Evolutionary conservation across 2,888 invertebrate genomes (phyloP).

Genomic region (Trichogramma evanescens): DNA sequence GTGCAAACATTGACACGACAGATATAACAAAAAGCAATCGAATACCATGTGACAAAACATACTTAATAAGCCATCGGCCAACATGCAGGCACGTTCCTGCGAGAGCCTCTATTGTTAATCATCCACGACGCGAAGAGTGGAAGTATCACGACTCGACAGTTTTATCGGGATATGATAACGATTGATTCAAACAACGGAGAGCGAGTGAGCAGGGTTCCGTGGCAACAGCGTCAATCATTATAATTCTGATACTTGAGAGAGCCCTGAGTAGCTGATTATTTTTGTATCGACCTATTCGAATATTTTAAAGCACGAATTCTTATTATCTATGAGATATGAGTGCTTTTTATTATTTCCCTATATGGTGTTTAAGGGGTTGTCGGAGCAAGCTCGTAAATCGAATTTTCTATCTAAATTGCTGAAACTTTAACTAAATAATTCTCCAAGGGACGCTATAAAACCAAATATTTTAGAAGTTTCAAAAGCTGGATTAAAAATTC

Average conservation of each 20-base stretch:
- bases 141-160: slow-evolving; percentile 9
- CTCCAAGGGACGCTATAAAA: no score
- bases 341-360: no score
- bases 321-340: no score
- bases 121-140: neutral
- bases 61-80: slow-evolving; percentile 12
- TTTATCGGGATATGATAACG: slow-evolving; percentile 17
- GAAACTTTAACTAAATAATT: no score
- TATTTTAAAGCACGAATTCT: no score
- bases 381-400: no score
- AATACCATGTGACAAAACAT: neutral
- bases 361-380: no score
- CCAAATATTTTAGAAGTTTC: no score
- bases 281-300: no score
- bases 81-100: neutral
- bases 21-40: neutral
- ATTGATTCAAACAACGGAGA: slow-evolving; percentile 1
- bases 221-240: slow-evolving; percentile 6
- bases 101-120: neutral
- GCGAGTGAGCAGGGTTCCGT: no score
- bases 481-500: no score
- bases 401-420: no score
- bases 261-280: neutral
- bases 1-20: neutral
- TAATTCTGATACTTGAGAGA: slow-evolving; percentile 14